Evolutionary conservation across 92 coral and sea anemone genomes (phyloP).

Genomic region (Umimayanthus chanpuru): DNA sequence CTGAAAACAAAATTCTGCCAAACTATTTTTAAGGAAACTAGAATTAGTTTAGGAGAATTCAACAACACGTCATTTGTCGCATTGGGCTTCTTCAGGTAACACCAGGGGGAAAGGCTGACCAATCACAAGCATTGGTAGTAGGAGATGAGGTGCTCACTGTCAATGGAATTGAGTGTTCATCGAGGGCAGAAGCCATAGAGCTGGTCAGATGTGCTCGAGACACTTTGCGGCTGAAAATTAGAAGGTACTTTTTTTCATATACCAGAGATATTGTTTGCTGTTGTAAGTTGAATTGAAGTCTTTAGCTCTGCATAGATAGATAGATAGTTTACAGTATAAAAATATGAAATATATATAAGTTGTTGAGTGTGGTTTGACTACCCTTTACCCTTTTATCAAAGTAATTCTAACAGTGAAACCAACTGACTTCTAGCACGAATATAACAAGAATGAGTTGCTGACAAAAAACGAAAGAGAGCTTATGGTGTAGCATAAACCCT

Average conservation of each 20-base stretch:
- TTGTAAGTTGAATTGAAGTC: no score
- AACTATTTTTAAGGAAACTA: not conserved
- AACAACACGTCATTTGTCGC: not conserved
- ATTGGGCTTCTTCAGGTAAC: conserved; percentile 60
- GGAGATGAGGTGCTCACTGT: conserved; percentile 95
- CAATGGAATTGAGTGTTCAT: conserved; percentile 78
- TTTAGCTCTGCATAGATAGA: no score
- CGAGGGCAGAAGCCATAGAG: conserved; percentile 92
- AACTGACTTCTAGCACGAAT: no score
- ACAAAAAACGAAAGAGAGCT: no score
- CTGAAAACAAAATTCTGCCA: not conserved
- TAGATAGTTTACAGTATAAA: no score
- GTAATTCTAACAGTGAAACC: no score
- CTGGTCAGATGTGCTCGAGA: conserved; percentile 82
- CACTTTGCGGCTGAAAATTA: conserved; percentile 67
- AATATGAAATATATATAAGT: no score
- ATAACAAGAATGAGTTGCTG: no score
- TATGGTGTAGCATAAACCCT: no score
- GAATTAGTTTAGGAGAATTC: not conserved
- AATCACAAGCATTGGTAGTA: conserved; percentile 61
- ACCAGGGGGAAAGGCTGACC: conserved; percentile 95
- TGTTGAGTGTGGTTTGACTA: no score
- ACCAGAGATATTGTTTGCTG: not conserved
- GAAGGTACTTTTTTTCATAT: conserved; percentile 59
- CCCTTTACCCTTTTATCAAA: no score